A percentile compares a stretch with the other conserved stretches of the same genome.
Evolutionary conservation across 2,113 vertebrate genomes (phyloP).

Genomic region (Odocoileus virginianus): DNA sequence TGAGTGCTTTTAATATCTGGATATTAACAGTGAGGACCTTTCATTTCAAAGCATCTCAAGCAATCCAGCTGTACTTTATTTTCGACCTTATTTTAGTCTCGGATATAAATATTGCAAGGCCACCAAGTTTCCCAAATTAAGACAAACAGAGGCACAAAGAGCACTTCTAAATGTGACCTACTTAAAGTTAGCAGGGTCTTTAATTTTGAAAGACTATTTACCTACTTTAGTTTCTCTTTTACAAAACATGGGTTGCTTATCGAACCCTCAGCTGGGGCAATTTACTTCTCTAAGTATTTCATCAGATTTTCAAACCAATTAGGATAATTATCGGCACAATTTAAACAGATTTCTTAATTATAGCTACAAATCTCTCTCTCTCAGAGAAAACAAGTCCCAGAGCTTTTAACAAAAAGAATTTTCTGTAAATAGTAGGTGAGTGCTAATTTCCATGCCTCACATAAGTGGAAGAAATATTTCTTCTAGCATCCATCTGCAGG

Average conservation of each 20-base stretch:
- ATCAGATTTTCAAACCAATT: constrained; percentile 24
- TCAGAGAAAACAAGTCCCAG: constrained; percentile 29
- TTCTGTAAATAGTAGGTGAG: constrained; percentile 41
- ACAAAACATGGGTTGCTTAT: constrained; percentile 34
- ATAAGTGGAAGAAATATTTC: background rate
- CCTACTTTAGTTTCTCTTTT: constrained; percentile 34
- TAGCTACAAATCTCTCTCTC: constrained; percentile 31
- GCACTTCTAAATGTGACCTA: constrained; percentile 35
- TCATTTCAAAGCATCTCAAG: background rate
- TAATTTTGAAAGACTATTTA: constrained; percentile 60
- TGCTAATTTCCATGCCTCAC: constrained; percentile 23
- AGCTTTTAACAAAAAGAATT: constrained; percentile 60
- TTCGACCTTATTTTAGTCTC: constrained; percentile 24
- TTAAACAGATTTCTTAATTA: constrained; percentile 58
- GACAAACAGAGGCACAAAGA: constrained; percentile 20
- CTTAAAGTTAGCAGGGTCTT: constrained; percentile 32
- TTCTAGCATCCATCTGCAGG: background rate
- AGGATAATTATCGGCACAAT: constrained; percentile 32
- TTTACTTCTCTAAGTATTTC: constrained; percentile 10
- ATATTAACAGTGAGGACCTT: background rate
- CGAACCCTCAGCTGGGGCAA: background rate
- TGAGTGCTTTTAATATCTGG: background rate
- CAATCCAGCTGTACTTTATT: constrained; percentile 4
- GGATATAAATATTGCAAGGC: constrained; percentile 33
- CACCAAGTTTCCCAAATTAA: constrained; percentile 46